Evolutionary conservation across 2,888 invertebrate genomes (phyloP).

Genomic region (Acronicta alni): DNA sequence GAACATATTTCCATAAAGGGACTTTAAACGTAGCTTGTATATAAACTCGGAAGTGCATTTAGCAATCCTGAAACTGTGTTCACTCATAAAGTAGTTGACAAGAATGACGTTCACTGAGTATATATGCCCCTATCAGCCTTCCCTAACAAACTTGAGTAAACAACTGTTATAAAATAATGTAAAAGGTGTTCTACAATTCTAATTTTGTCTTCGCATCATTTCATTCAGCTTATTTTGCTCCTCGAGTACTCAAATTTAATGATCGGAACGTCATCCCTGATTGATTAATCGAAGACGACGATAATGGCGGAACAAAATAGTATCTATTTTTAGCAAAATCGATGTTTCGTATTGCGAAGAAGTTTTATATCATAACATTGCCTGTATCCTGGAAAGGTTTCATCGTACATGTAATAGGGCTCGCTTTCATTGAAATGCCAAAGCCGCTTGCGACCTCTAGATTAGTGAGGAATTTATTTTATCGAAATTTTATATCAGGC

Average conservation of each 20-base stretch:
- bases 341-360: conserved; percentile 2
- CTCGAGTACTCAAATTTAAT: conserved; percentile 29
- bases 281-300: conserved; percentile 34
- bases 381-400: no score
- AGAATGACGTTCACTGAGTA: conserved; percentile 34
- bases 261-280: conserved; percentile 34
- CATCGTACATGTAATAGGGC: no score
- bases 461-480: no score
- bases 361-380: no score
- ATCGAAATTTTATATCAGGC: conserved; percentile 8
- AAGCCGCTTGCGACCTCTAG: no score
- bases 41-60: conserved; percentile 42
- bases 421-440: no score
- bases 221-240: conserved; percentile 20
- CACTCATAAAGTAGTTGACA: conserved; percentile 47
- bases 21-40: conserved; percentile 23
- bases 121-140: conserved; percentile 42
- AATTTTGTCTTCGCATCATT: conserved; percentile 21
- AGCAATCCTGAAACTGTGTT: conserved; percentile 46
- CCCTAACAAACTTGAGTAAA: conserved; percentile 37
- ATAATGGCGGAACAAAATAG: conserved; percentile 11
- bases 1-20: conserved; percentile 17
- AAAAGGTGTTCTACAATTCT: conserved; percentile 25
- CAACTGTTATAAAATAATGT: conserved; percentile 37
- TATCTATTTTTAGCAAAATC: conserved; percentile 35